Percentiles rank a stretch among this genome's conserved stretches.
phyloP scores from a whole-genome alignment of 92 coral and sea anemone species.

The Muricea muricata region DNA sequence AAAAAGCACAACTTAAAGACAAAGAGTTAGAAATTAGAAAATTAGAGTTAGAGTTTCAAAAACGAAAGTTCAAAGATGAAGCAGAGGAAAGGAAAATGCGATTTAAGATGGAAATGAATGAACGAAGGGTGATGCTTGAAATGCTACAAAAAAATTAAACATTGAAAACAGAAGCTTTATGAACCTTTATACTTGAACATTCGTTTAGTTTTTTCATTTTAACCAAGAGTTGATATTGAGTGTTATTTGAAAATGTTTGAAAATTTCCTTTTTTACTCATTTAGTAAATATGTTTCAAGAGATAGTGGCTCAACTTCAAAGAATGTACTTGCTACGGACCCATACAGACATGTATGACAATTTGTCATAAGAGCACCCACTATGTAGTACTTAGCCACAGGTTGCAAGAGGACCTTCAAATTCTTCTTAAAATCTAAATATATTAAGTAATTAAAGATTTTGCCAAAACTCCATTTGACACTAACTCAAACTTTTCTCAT shows the following conservation, averaged over 20 bases:
- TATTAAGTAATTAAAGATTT: constrained; percentile 62
- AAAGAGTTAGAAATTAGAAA: constrained; percentile 6
- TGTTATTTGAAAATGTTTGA: not conserved
- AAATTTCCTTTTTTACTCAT: not conserved
- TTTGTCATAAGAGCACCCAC: constrained; percentile 52
- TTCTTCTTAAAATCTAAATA: constrained; percentile 75
- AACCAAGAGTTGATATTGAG: not conserved
- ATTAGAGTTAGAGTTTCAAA: not conserved
- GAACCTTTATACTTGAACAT: not conserved
- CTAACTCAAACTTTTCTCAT: constrained; percentile 75
- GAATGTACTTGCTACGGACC: constrained; percentile 17
- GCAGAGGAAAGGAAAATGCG: constrained; percentile 6
- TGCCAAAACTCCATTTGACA: constrained; percentile 83
- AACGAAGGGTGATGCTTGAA: constrained; percentile 1
- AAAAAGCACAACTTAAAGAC: not conserved
- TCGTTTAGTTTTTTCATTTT: not conserved
- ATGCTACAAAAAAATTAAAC: not conserved
- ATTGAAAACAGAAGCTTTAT: not conserved
- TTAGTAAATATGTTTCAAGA: constrained; percentile 34
- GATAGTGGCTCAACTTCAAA: constrained; percentile 49
- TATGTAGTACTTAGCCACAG: not conserved
- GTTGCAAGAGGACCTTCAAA: constrained; percentile 67
- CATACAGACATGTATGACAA: constrained; percentile 12
- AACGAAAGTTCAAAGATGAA: not conserved
- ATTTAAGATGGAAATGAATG: constrained; percentile 7